Evolutionary conservation across 2,888 invertebrate genomes (phyloP), one percentile per base, ranked within the genome.

Genomic region (Danaus chrysippus): DNA sequence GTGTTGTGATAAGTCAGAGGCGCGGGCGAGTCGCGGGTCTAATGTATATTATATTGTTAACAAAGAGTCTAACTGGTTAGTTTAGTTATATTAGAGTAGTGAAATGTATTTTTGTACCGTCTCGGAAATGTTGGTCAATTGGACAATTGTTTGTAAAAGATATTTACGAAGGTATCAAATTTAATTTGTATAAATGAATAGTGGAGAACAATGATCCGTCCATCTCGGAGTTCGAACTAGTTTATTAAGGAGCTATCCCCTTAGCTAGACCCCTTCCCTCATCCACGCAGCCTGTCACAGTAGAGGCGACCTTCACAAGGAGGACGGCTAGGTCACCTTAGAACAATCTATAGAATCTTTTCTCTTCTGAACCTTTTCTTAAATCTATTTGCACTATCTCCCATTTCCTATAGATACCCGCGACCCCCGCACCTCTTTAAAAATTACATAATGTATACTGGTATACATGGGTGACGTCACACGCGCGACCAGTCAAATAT

Each of bases 91-190:
- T 73, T 77, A 77, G 73, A 67, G 82, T 87, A 87, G 84, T 74
- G 79, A 86, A 78, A 86, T 83, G 82, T 90, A 89, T 89, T 89
- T 89, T 89, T 89, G 83, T 89, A 89, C 76, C 74, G 76, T 80
- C 76, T 77, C 76, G 72, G 74, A 76, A 69, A 65, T 73, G 76
- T 76, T 77, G 70, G 87, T 86, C 87, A 86, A 87, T 86, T 86
- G 78, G 73, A 74, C 75, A 70, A 75, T 76, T 73, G 74, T 68
- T 72, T 72, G 59, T 64, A 59, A 56, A 66, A 17, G 49, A 65
- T 62, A 67, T 66, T 71, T 65, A 67, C 62, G 62, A 62, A 67
- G 49, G 17, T 49, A 64, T 62, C 60, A 65, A 69, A 73, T 83
- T 85, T 81, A 68, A 76, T 84, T 86, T 70, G 65, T 70, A 87